These are phyloP conservation scores for Knipowitschia caucasica DNA, from an alignment of 2,797 vertebrate species.

Conservation along the genomic window DNA sequence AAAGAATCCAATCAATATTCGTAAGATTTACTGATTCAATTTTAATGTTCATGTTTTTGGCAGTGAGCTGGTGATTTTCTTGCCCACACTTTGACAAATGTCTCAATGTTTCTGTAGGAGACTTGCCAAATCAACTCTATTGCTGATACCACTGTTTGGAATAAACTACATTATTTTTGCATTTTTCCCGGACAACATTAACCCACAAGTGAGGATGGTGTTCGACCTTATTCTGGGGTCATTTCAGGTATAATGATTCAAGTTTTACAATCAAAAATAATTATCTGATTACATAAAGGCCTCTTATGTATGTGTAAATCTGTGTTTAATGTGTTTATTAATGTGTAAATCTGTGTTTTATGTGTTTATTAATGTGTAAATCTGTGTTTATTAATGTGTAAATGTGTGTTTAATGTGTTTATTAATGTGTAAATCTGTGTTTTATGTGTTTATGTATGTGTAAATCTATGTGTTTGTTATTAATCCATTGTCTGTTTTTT, in stretches of 20 bases:
- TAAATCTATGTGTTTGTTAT: no score
- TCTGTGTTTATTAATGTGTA: no score
- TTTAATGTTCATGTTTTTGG: background rate
- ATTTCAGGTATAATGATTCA: constrained; percentile 83
- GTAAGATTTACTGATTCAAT: constrained; percentile 70
- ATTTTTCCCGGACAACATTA: constrained; percentile 85
- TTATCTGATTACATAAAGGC: no score
- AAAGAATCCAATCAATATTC: constrained; percentile 90
- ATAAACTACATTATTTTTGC: constrained; percentile 93
- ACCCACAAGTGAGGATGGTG: constrained; percentile 80
- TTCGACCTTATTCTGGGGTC: constrained; percentile 93
- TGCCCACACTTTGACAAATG: background rate
- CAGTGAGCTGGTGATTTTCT: background rate
- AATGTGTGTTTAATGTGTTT: no score
- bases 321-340: no score
- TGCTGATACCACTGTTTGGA: constrained; percentile 95
- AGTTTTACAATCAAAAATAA: no score
- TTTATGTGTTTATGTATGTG: no score
- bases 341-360: no score
- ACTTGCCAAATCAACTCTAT: constrained; percentile 91
- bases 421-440: no score
- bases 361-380: no score
- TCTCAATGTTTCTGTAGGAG: constrained; percentile 73
- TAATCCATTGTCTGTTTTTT: no score
- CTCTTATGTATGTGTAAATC: no score